These are phyloP conservation scores for Rhadinocentrus ornatus DNA, from an alignment of 2,797 vertebrate species.

Conservation along the genomic window DNA sequence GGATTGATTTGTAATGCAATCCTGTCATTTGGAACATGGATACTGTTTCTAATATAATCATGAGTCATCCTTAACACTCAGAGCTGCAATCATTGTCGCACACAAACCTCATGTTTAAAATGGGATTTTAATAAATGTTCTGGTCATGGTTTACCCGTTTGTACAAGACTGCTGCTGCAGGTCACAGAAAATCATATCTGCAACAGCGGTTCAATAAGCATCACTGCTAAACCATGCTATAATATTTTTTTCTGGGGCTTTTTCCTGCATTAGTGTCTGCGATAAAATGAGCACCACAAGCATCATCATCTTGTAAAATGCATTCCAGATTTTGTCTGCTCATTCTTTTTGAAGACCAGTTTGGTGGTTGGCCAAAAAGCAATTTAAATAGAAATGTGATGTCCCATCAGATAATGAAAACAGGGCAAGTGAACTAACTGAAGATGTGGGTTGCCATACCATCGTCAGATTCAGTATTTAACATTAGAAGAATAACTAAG, in stretches of 20 bases:
- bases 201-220: conserved; percentile 19
- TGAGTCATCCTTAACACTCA: neutral
- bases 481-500: neutral
- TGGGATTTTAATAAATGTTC: conserved; percentile 10
- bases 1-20: neutral
- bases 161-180: conserved; percentile 19
- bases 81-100: conserved; percentile 3
- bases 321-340: conserved; percentile 4
- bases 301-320: conserved; percentile 6
- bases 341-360: neutral
- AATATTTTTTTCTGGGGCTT: conserved; percentile 13
- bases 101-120: conserved; percentile 14
- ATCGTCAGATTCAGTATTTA: neutral
- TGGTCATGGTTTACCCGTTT: conserved; percentile 23
- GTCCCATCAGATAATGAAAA: conserved; percentile 10
- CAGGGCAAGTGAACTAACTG: neutral
- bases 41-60: conserved; percentile 8
- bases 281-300: conserved; percentile 21
- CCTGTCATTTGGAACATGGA: neutral
- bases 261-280: conserved; percentile 20
- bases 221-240: conserved; percentile 29
- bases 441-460: neutral
- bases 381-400: neutral
- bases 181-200: conserved; percentile 37
- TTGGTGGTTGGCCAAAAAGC: neutral